Conservation (phyloP, 2,113 vertebrate genomes). For the Gobiocypris rarus region DNA sequence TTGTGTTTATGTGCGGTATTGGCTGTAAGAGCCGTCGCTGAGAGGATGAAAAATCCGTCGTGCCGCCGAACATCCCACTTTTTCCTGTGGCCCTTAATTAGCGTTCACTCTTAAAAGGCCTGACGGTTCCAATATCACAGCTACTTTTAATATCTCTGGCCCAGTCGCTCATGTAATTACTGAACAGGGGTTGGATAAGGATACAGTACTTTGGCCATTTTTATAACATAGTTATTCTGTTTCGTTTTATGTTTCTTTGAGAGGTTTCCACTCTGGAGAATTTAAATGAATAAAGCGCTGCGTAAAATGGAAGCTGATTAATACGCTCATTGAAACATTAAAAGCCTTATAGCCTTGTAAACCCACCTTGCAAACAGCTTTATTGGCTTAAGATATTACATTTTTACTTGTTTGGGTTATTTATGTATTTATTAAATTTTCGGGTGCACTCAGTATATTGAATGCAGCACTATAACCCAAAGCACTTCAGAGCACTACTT, state of each 20-base stretch:
- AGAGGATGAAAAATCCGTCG: constrained; percentile 52
- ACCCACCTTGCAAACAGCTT: constrained; percentile 15
- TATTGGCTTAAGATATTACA: constrained; percentile 42
- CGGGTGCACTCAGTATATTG: constrained; percentile 9
- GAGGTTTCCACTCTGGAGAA: constrained; percentile 25
- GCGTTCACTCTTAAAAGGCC: constrained; percentile 10
- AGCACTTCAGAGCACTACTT: background rate
- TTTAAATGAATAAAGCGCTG: constrained; percentile 13
- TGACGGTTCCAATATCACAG: constrained; percentile 26
- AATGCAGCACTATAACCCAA: background rate
- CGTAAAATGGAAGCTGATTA: constrained; percentile 25
- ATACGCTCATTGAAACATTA: constrained; percentile 29
- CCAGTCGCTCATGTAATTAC: constrained; percentile 28
- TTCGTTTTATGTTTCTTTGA: constrained; percentile 36
- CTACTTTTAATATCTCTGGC: constrained; percentile 10
- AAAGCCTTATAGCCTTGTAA: constrained; percentile 41
- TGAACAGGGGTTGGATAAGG: constrained; percentile 18
- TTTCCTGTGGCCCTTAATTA: constrained; percentile 36
- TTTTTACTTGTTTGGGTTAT: constrained; percentile 1
- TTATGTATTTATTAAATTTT: constrained; percentile 10
- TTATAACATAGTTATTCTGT: background rate
- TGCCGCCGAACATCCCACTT: background rate
- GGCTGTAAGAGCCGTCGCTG: constrained; percentile 50
- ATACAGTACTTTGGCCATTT: constrained; percentile 21
- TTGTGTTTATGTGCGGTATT: constrained; percentile 45